These are phyloP conservation scores for Bombus cullumanus DNA, from an alignment of 1,140 invertebrate genomes.

Conservation along the genomic window DNA sequence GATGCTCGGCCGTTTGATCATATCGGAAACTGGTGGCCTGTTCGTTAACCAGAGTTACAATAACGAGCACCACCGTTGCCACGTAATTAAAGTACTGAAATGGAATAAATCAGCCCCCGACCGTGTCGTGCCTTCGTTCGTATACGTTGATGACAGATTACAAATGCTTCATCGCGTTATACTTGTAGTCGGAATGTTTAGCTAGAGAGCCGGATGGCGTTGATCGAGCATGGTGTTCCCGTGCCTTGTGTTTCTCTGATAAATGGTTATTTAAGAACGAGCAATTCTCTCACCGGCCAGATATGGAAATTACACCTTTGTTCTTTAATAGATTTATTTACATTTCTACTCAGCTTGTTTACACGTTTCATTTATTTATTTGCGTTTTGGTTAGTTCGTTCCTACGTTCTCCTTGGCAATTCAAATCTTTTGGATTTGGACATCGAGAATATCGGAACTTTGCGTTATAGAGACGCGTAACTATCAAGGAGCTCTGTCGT, in stretches of 20 bases:
- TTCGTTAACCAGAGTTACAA: neutral
- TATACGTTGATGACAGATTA: neutral
- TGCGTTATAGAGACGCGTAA: too few species aligned
- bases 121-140: neutral
- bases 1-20: conserved; percentile 6
- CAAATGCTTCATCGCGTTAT: neutral
- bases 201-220: neutral
- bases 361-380: neutral
- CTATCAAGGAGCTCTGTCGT: too few species aligned
- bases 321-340: neutral
- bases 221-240: neutral
- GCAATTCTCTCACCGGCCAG: neutral
- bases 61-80: neutral
- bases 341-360: neutral
- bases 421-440: too few species aligned
- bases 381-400: neutral
- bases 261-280: neutral
- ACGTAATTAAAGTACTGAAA: neutral
- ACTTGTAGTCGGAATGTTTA: neutral
- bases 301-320: neutral
- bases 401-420: too few species aligned
- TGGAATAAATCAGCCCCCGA: neutral
- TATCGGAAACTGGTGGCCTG: conserved; percentile 6
- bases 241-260: neutral
- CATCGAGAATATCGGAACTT: too few species aligned